Conservation (phyloP, 2,888 invertebrate genomes). For the Drosophila aldrichi region DNA sequence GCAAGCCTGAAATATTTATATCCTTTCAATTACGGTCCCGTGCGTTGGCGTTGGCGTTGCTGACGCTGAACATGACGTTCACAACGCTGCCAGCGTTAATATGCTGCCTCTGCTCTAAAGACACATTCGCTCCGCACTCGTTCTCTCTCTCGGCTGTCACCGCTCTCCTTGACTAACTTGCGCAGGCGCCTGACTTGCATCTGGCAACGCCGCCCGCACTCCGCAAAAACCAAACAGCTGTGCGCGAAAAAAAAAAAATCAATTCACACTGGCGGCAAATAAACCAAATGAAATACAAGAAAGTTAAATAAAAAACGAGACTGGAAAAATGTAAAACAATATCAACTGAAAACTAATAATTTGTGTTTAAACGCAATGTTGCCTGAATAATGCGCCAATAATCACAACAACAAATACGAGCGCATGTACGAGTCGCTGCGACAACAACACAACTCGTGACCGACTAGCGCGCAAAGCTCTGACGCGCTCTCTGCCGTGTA, state of each 20-base stretch:
- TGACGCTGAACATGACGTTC: conserved; percentile 23
- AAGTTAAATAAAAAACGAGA: neutral
- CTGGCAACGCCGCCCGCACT: conserved; percentile 63
- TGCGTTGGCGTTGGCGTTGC: conserved; percentile 41
- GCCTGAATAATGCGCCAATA: conserved; percentile 32
- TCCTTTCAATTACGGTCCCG: conserved; percentile 47
- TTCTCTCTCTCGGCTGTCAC: conserved; percentile 1
- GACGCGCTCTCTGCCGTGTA: conserved; percentile 54
- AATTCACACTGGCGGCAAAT: conserved; percentile 6
- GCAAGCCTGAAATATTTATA: conserved; percentile 37
- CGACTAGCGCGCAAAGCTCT: conserved; percentile 34
- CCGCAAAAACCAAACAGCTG: conserved; percentile 17
- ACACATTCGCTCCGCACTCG: neutral
- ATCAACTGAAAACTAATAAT: conserved; percentile 47
- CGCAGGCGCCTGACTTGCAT: conserved; percentile 66
- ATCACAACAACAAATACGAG: neutral
- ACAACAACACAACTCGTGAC: conserved; percentile 26
- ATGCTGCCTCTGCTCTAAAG: conserved; percentile 2
- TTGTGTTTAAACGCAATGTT: conserved; percentile 44
- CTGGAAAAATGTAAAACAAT: conserved; percentile 23
- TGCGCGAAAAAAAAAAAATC: conserved; percentile 41
- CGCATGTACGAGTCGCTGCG: conserved; percentile 6
- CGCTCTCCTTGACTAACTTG: conserved; percentile 42
- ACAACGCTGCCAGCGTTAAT: conserved; percentile 3
- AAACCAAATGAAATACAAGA: conserved; percentile 14